phyloP scores from a whole-genome alignment of 2,888 invertebrate genomes.

The Drosophila sordidapex region DNA sequence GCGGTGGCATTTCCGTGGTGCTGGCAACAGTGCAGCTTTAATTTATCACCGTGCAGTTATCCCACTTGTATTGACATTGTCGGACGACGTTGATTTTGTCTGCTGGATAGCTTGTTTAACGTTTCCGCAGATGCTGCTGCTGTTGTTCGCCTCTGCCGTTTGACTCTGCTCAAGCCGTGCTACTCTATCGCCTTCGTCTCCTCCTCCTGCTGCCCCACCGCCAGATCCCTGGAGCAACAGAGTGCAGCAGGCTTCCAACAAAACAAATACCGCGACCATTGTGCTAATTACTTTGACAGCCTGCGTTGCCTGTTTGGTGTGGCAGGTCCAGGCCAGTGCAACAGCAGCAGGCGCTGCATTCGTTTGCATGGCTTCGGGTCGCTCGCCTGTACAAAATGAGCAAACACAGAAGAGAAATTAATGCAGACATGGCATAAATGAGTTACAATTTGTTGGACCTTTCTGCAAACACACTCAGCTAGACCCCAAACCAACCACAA shows the following conservation, averaged over 20 bases:
- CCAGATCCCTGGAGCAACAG: constrained; percentile 55
- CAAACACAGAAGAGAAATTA: constrained; percentile 55
- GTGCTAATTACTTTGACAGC: constrained; percentile 82
- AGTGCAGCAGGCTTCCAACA: constrained; percentile 75
- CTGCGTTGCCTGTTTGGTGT: constrained; percentile 75
- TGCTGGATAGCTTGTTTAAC: constrained; percentile 21
- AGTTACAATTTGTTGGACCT: constrained; percentile 70
- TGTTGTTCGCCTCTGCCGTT: constrained; percentile 21
- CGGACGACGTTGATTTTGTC: constrained; percentile 25
- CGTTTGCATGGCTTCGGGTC: constrained; percentile 92
- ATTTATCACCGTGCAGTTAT: constrained; percentile 75
- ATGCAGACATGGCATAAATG: constrained; percentile 69
- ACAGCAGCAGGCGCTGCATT: constrained; percentile 86
- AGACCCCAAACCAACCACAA: constrained; percentile 9
- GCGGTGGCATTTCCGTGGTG: constrained; percentile 66
- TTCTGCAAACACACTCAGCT: constrained; percentile 8
- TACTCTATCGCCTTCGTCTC: background rate
- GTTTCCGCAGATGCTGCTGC: constrained; percentile 12
- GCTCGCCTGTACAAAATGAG: constrained; percentile 88
- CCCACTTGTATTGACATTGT: constrained; percentile 73
- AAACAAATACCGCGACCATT: constrained; percentile 79
- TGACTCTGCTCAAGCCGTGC: constrained; percentile 46
- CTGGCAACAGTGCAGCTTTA: constrained; percentile 65
- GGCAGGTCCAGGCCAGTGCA: constrained; percentile 76
- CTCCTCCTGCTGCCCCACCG: constrained; percentile 16